Evolutionary conservation across 2,113 vertebrate genomes (phyloP).

Genomic region (Chiloscyllium plagiosum): DNA sequence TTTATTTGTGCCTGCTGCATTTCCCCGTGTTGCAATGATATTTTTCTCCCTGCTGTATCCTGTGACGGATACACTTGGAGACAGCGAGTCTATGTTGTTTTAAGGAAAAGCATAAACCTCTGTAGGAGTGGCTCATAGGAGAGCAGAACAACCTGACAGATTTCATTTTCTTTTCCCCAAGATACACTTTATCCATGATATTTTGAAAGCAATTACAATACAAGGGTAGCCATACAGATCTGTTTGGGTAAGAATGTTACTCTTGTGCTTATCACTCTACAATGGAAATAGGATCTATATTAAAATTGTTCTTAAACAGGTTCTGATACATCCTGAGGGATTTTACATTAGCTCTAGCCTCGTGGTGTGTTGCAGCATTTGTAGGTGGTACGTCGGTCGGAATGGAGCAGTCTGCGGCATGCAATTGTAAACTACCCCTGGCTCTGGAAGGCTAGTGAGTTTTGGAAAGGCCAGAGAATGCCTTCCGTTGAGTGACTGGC

Average conservation of each 20-base stretch:
- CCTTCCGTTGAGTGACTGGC: not conserved
- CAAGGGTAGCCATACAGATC: not conserved
- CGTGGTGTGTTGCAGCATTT: too few species aligned
- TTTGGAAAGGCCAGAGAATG: too few species aligned
- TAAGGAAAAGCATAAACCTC: slow-evolving; percentile 50
- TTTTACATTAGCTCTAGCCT: too few species aligned
- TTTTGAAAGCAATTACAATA: not conserved
- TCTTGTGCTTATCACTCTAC: not conserved
- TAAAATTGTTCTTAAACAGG: not conserved
- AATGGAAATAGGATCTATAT: not conserved
- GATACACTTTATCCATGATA: not conserved
- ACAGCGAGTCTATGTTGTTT: slow-evolving; percentile 56
- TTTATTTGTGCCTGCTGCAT: slow-evolving; percentile 50
- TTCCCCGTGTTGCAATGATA: slow-evolving; percentile 51
- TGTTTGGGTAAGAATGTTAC: not conserved
- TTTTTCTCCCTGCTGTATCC: slow-evolving; percentile 49
- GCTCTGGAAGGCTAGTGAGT: too few species aligned
- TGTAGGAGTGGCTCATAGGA: not conserved
- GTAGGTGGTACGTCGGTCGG: too few species aligned
- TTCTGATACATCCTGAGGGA: too few species aligned
- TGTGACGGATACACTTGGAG: slow-evolving; percentile 54
- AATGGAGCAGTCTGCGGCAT: too few species aligned
- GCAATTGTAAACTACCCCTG: too few species aligned
- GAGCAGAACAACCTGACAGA: not conserved
- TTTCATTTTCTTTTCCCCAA: not conserved